Conservation (phyloP, 2,888 invertebrate species). For the Schizaphis graminum region DNA sequence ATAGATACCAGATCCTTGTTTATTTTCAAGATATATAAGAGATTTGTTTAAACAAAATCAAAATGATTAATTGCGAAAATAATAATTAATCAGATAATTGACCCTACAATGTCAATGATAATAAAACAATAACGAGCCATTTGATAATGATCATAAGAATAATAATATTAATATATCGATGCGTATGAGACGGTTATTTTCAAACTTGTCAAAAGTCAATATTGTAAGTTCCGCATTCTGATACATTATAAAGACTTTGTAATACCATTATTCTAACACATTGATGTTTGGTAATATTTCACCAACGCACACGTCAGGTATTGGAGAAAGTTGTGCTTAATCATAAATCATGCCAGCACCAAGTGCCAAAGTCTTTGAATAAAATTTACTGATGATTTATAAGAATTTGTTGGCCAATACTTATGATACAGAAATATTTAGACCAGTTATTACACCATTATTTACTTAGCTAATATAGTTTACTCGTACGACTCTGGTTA, state of each 20-base stretch:
- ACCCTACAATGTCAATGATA: neutral
- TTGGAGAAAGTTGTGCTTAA: conserved; percentile 40
- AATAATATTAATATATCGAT: neutral
- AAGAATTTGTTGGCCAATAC: neutral
- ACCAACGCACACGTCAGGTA: conserved; percentile 45
- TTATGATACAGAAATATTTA: neutral
- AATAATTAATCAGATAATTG: neutral
- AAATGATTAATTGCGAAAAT: neutral
- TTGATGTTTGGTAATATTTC: conserved; percentile 49
- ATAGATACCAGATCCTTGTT: neutral
- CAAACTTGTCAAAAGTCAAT: conserved; percentile 11
- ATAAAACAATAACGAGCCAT: neutral
- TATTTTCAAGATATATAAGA: neutral
- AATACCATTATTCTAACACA: neutral
- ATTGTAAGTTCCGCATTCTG: conserved; percentile 20
- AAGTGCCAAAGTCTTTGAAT: conserved; percentile 41
- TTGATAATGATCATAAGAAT: neutral
- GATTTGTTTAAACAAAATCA: neutral
- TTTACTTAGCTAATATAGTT: neutral
- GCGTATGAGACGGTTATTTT: conserved; percentile 4
- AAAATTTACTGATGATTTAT: conserved; percentile 56
- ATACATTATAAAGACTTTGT: neutral
- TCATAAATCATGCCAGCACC: conserved; percentile 50
- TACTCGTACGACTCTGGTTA: neutral
- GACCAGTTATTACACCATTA: neutral